Conservation (phyloP, 2,888 invertebrate species). For the Scrobipalpa costella region DNA sequence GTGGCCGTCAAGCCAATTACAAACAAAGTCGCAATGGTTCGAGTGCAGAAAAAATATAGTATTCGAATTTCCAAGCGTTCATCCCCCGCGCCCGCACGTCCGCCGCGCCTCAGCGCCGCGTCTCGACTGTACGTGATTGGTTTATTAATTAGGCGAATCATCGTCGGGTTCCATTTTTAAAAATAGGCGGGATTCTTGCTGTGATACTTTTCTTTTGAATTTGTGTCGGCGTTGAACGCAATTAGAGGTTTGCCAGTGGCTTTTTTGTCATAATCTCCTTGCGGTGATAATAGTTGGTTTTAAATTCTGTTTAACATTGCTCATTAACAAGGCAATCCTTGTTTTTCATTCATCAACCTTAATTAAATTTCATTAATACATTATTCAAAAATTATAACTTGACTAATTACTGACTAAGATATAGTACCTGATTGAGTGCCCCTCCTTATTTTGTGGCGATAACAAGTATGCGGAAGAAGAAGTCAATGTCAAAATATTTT, state of each 20-base stretch:
- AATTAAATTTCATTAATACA: constrained; percentile 40
- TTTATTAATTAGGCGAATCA: constrained; percentile 82
- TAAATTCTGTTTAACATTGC: constrained; percentile 53
- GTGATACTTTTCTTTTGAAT: constrained; percentile 78
- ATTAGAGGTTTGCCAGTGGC: constrained; percentile 69
- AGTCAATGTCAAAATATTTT: constrained; percentile 26
- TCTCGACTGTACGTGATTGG: constrained; percentile 81
- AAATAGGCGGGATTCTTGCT: constrained; percentile 81
- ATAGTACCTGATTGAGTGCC: constrained; percentile 5
- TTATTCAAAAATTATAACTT: constrained; percentile 2
- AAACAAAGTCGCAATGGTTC: constrained; percentile 73
- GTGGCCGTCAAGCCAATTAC: constrained; percentile 76
- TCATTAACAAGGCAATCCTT: constrained; percentile 57
- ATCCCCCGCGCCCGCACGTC: constrained; percentile 80
- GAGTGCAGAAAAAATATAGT: constrained; percentile 77
- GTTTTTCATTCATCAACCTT: constrained; percentile 42
- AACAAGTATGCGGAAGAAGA: constrained; percentile 28
- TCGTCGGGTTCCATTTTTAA: constrained; percentile 76
- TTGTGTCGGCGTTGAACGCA: constrained; percentile 76
- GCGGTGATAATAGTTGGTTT: constrained; percentile 60
- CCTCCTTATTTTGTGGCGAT: constrained; percentile 3
- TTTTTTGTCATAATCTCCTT: constrained; percentile 70
- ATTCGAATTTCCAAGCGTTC: constrained; percentile 79
- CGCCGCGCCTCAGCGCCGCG: constrained; percentile 79
- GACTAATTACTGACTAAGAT: constrained; percentile 7